Evolutionary conservation across 2,113 vertebrate genomes (phyloP).

Genomic region (Leuciscus idus): DNA sequence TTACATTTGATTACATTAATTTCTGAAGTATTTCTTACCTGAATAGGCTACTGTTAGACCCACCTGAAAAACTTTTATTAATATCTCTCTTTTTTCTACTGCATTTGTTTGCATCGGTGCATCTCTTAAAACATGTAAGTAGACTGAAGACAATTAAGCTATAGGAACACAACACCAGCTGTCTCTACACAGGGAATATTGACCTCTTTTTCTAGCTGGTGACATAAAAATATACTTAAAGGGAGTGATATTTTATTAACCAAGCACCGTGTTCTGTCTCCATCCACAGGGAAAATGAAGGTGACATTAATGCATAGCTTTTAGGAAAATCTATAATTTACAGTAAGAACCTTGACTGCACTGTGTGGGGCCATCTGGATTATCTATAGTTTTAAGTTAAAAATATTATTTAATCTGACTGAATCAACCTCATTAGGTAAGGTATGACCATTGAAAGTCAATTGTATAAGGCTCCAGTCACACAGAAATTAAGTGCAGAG

Average conservation of each 20-base stretch:
- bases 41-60: no score
- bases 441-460: neutral
- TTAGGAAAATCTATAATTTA: neutral
- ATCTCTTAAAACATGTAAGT: neutral
- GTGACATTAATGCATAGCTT: neutral
- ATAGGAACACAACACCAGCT: neutral
- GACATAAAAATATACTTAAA: conserved; percentile 3
- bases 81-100: no score
- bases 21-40: no score
- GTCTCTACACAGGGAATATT: neutral
- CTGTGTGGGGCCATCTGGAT: neutral
- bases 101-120: no score
- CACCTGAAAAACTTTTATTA: no score
- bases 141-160: neutral
- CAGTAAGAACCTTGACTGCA: neutral
- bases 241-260: conserved; percentile 26
- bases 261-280: neutral
- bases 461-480: neutral
- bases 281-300: neutral
- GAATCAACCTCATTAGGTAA: neutral
- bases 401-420: neutral
- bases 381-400: neutral
- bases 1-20: no score
- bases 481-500: neutral
- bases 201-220: neutral